Conservation (phyloP, 2,888 invertebrate genomes). For the Nemapogon koenigi region DNA sequence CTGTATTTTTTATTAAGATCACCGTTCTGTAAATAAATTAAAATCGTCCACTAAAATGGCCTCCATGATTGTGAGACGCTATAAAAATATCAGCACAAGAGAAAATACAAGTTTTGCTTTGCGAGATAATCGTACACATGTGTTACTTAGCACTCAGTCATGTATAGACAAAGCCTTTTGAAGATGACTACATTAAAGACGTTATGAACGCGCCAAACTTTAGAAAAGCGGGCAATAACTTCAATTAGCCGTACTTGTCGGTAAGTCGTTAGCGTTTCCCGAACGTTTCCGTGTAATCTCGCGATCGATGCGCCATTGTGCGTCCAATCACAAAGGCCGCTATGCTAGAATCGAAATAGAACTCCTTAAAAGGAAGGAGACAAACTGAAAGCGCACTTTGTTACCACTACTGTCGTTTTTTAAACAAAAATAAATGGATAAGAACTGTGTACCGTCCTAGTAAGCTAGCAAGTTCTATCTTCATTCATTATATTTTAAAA, state of each 20-base stretch:
- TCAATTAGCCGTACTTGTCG: slow-evolving; percentile 40
- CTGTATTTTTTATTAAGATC: too few species aligned
- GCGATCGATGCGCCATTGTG: slow-evolving; percentile 55
- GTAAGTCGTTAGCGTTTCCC: slow-evolving; percentile 28
- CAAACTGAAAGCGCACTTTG: slow-evolving; percentile 38
- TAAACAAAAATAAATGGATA: slow-evolving; percentile 14
- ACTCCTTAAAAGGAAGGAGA: slow-evolving; percentile 41
- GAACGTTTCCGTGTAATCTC: slow-evolving; percentile 39
- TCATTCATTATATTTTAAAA: too few species aligned
- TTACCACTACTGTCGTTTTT: slow-evolving; percentile 30
- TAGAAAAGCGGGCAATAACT: slow-evolving; percentile 33
- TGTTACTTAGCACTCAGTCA: too few species aligned
- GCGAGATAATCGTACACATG: too few species aligned
- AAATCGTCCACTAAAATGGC: too few species aligned
- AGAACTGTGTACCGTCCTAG: too few species aligned
- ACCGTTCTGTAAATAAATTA: too few species aligned
- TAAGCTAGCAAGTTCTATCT: too few species aligned
- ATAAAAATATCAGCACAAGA: too few species aligned
- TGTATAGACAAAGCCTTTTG: too few species aligned
- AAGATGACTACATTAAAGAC: neutral
- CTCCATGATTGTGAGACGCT: too few species aligned
- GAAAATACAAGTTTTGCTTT: too few species aligned
- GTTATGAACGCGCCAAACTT: slow-evolving; percentile 6
- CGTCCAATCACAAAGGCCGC: slow-evolving; percentile 45
- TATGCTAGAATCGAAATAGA: slow-evolving; percentile 39